A percentile compares a stretch with the other conserved stretches of the same genome.
phyloP scores from a whole-genome alignment of 37 sponge, comb jelly and placozoan species.

The Lycopodina hypogea region DNA sequence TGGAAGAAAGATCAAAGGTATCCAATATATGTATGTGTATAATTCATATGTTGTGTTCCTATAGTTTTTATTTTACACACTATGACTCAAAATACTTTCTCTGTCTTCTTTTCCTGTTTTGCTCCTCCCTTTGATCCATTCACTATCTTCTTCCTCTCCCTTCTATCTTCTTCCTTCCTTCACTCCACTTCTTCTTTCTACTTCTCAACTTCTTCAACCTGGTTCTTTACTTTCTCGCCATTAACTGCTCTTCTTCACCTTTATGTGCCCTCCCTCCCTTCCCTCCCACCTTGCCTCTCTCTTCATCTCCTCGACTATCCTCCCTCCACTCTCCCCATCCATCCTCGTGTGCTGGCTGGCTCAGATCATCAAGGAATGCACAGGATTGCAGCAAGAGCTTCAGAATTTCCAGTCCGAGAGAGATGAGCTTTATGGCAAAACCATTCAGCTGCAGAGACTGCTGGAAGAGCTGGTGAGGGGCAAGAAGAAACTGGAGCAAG shows the following conservation, averaged over 20 bases:
- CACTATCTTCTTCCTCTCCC: neutral
- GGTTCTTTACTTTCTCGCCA: too few relatives aligned
- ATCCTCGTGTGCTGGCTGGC: neutral
- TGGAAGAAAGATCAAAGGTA: slow-evolving; percentile 56
- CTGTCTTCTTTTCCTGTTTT: neutral
- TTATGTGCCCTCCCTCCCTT: too few relatives aligned
- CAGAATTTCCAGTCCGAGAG: slow-evolving; percentile 36
- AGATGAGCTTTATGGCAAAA: slow-evolving; percentile 34
- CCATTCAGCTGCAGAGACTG: neutral
- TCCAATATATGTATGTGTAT: neutral
- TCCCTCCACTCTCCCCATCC: too few relatives aligned
- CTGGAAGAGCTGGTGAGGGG: slow-evolving; percentile 27
- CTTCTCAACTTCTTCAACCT: too few relatives aligned
- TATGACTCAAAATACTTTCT: neutral
- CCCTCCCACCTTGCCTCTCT: too few relatives aligned
- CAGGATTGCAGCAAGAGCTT: slow-evolving; percentile 30
- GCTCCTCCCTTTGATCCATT: neutral
- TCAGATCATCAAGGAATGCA: slow-evolving; percentile 42
- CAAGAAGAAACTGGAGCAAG: slow-evolving; percentile 16
- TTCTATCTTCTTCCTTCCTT: too few relatives aligned
- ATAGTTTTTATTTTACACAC: neutral
- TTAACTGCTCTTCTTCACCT: too few relatives aligned
- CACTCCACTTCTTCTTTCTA: too few relatives aligned
- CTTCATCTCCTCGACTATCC: too few relatives aligned
- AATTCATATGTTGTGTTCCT: neutral